Base-by-base conservation (phyloP, 2,113 vertebrate species). In the Passer montanus region DNA sequence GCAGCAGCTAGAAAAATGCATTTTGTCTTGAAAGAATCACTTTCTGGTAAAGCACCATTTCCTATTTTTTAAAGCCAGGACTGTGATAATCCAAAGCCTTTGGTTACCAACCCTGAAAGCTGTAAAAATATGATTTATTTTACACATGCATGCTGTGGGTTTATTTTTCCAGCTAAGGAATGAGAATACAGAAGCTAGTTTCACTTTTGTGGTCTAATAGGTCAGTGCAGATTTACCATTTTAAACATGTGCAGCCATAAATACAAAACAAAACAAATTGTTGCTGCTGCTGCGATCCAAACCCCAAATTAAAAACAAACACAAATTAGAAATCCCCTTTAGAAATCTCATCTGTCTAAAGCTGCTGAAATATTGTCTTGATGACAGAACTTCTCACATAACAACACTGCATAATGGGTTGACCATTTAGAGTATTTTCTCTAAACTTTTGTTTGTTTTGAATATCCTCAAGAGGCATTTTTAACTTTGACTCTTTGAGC, bases 291-390 rank as follows among this genome's bases (percentile, higher is more conserved):
- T 87, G 68, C 52, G 89, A 92, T 97, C 93, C 95, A 96, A 94
- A 92, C 95, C 86, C 74, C 76, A 92, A 96, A 97, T 96, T 96
- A 92, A 96, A 97, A 96, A 87, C 93, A 97, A 96, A 96, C 41
- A 94, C 64, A 84, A 96, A 75, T 84, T 72, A 93, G 83, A 89
- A 92, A 94, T 86, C 64, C 88, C 76, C 88, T 88, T 83, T 87
- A 60, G 90, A 88, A 90, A 84, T 64, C 79, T 88, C 79, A 77
- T 96, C 68, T 84, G 59, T 70, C 68, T 93, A 80, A 91, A 92
- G 86, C 90, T 90, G 92, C 35, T 93, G 93, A 85, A 84, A 91
- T 92, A 88, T 31, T 58, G 82, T 86, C 75, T 85, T 68, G 83
- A 90, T 86, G 90, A 95, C 90, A 96, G 79, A 70, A 77, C 35